These are phyloP conservation scores for Parazoanthus darwini DNA, from an alignment of 92 coral and sea anemone genomes.

Conservation along the genomic window DNA sequence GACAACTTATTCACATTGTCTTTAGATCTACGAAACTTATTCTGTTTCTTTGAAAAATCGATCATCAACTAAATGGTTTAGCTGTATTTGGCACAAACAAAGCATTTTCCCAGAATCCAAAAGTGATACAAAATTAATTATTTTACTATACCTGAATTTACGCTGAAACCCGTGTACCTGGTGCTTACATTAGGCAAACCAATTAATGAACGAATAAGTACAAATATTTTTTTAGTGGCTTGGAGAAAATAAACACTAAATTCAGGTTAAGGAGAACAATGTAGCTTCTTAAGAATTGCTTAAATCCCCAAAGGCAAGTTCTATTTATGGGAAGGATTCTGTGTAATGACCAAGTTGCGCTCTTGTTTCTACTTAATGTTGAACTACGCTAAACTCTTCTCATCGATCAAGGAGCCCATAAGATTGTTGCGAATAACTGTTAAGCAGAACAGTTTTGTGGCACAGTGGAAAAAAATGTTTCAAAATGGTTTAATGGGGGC, in stretches of 20 bases:
- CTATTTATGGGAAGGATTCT: not conserved
- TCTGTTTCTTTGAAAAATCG: not conserved
- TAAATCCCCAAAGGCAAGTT: not conserved
- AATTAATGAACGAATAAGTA: conserved; percentile 26
- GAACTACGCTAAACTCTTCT: not conserved
- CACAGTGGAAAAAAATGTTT: conserved; percentile 18
- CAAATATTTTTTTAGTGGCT: conserved; percentile 38
- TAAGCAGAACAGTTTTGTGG: not conserved
- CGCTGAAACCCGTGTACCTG: conserved; percentile 17
- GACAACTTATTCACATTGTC: too few relatives aligned
- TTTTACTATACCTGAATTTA: conserved; percentile 27
- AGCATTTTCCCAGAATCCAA: conserved; percentile 16
- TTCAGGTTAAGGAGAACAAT: conserved; percentile 15
- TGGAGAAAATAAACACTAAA: conserved; percentile 25
- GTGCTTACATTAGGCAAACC: conserved; percentile 35
- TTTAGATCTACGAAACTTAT: not conserved
- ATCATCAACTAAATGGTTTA: not conserved
- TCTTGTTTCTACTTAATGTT: not conserved
- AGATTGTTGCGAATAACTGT: not conserved
- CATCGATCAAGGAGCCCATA: not conserved
- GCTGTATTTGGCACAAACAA: conserved; percentile 5
- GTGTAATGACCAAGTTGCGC: not conserved
- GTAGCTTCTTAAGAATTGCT: not conserved
- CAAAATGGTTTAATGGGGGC: conserved; percentile 2
- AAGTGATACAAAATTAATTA: conserved; percentile 42